Evolutionary conservation across 2,113 vertebrate species (phyloP).

Genomic region (Ammospiza nelsoni): DNA sequence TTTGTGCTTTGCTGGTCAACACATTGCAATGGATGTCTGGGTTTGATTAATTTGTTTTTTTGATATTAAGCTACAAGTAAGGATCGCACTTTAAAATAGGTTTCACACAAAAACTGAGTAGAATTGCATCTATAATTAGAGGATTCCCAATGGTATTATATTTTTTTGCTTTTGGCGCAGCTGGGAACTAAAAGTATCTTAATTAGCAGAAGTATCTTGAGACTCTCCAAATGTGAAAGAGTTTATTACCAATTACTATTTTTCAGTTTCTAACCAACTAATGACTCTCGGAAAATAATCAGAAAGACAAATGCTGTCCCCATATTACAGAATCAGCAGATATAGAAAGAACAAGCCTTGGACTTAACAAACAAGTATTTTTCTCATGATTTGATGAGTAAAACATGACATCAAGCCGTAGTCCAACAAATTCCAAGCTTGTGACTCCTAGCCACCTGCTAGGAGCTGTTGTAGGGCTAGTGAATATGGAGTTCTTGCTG

Average conservation of each 20-base stretch:
- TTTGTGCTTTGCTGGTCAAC: not conserved
- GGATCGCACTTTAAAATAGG: not conserved
- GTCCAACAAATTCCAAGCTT: not conserved
- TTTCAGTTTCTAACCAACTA: not conserved
- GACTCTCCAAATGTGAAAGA: not conserved
- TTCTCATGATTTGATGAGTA: not conserved
- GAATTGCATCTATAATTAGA: not conserved
- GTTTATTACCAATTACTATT: not conserved
- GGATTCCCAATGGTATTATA: not conserved
- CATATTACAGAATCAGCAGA: not conserved
- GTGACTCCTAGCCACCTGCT: not conserved
- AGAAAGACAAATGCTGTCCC: not conserved
- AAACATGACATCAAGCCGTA: not conserved
- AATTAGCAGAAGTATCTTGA: not conserved
- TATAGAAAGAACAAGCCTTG: not conserved
- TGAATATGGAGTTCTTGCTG: not conserved
- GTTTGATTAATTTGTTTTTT: not conserved
- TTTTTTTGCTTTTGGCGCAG: not conserved
- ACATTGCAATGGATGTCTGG: not conserved
- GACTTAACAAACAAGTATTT: not conserved
- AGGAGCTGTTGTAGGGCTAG: not conserved
- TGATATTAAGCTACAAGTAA: not conserved
- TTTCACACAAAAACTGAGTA: not conserved
- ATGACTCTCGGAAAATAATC: not conserved
- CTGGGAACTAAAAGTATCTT: not conserved